Evolutionary conservation across 2,888 invertebrate species (phyloP).

Genomic region (Trilocha varians): DNA sequence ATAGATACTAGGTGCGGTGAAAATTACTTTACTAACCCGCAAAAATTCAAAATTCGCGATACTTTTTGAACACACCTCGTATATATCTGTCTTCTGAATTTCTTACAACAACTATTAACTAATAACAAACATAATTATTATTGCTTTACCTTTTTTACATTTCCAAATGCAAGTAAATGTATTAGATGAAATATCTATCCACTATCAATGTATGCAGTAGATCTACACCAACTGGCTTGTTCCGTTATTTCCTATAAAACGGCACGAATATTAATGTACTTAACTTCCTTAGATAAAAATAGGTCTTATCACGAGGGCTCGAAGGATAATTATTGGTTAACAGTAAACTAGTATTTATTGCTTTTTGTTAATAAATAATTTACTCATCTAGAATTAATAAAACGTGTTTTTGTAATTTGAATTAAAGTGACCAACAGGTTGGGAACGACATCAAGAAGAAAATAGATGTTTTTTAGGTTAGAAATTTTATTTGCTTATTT

Average conservation of each 20-base stretch:
- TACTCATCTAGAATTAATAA: neutral
- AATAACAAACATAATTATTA: too few species aligned
- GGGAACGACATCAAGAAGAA: neutral
- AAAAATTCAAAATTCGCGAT: too few species aligned
- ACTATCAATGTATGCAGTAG: constrained; percentile 20
- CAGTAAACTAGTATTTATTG: neutral
- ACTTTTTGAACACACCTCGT: too few species aligned
- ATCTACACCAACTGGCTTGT: constrained; percentile 41
- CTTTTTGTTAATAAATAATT: neutral
- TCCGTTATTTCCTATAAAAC: constrained; percentile 64
- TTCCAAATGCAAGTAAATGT: too few species aligned
- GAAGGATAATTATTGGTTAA: neutral
- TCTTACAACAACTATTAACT: too few species aligned
- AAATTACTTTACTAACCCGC: too few species aligned
- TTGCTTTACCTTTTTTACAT: too few species aligned
- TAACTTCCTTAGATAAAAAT: constrained; percentile 2
- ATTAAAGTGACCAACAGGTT: neutral
- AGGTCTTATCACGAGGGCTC: neutral
- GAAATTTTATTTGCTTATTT: too few species aligned
- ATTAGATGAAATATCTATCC: too few species aligned
- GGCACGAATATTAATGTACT: constrained; percentile 44
- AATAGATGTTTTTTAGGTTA: too few species aligned
- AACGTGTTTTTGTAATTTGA: neutral
- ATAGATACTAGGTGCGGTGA: too few species aligned
- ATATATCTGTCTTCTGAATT: too few species aligned